Base-by-base conservation (phyloP, 2,797 vertebrate genomes). In the Phaenicophaeus curvirostris region DNA sequence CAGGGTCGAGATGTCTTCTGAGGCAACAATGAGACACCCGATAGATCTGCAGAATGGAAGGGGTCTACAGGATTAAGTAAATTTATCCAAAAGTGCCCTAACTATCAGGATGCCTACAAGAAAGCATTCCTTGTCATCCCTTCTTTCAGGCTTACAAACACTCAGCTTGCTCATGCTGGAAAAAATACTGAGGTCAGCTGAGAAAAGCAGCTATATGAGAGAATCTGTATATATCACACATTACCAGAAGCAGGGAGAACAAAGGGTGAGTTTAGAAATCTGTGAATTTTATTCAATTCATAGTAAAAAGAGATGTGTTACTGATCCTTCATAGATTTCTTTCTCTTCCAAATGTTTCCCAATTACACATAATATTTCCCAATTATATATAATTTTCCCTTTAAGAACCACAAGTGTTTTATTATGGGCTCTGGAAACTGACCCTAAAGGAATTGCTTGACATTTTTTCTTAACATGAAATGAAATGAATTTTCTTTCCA, bases 361-460 rank as follows among this genome's bases (percentile, higher is more conserved):
- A 84, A 51, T 72, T 86, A 71, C 37, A n/a, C 21, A 33, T 51
- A 87, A 55, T 74, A 86, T 91, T 90, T 96, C 63, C 42, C 59
- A 86, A 39, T 78, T 76, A 63, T 30, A 58, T 63, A 31, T 65
- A 71, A 76, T 88, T 87, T 74, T 67, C 31, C 59, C 33, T 67
- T 72, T 79, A 92, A 92, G 7, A 72, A 68, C 39, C 46, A 46
- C 42, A 80, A 80, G 19, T 67, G 15, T 74, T 90, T 88, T 91
- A 88, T 89, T 93, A 79, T 1, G 8, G 57, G 11, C 30, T 93
- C 74, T 76, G 61, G 33, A 90, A 86, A 76, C 30, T 20, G 55
- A 81, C 14, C 80, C 62, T 85, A 42, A 80, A 83, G 71, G 82
- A 88, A 91, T 65, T 33, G 76, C 9, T 80, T 90, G 53, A 58